These are phyloP conservation scores for Dryobotodes eremita DNA, from an alignment of 2,888 invertebrate species.

Conservation along the genomic window DNA sequence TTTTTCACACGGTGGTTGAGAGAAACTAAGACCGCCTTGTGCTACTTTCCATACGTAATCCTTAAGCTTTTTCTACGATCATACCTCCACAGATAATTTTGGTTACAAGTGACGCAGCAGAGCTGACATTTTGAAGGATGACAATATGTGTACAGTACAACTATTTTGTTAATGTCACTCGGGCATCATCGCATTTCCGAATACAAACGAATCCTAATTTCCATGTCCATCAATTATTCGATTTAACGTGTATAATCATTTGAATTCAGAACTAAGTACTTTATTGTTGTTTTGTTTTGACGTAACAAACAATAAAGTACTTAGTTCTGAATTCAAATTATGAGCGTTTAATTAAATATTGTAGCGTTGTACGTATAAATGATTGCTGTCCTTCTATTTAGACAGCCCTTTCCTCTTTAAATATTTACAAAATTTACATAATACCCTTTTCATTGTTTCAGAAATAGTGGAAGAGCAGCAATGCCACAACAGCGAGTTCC, in stretches of 20 bases:
- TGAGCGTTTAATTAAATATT: no score
- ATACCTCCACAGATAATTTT: neutral
- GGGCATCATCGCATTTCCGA: no score
- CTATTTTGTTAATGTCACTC: no score
- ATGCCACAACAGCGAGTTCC: constrained; percentile 91
- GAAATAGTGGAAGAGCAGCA: constrained; percentile 92
- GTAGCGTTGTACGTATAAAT: neutral
- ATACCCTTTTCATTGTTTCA: constrained; percentile 80
- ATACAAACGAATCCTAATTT: no score
- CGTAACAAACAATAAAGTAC: no score
- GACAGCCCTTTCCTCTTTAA: neutral
- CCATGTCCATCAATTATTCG: no score
- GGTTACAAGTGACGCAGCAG: neutral
- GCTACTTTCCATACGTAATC: neutral
- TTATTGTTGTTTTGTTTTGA: no score
- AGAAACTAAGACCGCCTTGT: neutral
- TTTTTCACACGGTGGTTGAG: neutral
- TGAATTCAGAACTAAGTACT: no score
- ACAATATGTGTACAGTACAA: no score
- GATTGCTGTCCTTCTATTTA: neutral
- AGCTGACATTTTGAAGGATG: neutral
- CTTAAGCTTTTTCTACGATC: neutral
- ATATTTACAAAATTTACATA: constrained; percentile 13
- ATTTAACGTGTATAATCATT: no score
- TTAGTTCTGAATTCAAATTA: no score